A percentile compares a stretch with the other conserved stretches of the same genome.
phyloP scores from a whole-genome alignment of 2,797 vertebrate species.

The Hypotaenidia philippensis region DNA sequence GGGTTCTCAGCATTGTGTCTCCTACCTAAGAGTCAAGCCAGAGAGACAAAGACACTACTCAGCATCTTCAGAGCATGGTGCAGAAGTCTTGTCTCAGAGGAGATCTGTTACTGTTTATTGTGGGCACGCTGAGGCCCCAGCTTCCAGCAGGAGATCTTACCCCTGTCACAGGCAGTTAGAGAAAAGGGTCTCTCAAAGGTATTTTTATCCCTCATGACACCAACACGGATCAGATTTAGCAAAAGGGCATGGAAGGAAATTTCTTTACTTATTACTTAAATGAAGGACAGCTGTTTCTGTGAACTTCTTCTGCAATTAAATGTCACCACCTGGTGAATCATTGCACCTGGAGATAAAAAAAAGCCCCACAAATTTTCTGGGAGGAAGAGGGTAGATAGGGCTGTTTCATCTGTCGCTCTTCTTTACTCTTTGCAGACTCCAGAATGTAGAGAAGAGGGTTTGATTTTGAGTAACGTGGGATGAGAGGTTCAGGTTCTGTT shows the following conservation, averaged over 20 bases:
- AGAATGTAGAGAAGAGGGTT: neutral
- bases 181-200: neutral
- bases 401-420: neutral
- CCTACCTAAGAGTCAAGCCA: rapidly evolving
- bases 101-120: neutral
- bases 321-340: constrained; percentile 26
- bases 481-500: neutral
- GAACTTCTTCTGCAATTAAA: neutral
- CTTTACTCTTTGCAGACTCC: neutral
- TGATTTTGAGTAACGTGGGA: neutral
- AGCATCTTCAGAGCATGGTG: rapidly evolving
- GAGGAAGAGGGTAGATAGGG: neutral
- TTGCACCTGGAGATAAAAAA: neutral
- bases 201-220: constrained; percentile 7
- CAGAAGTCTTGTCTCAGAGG: rapidly evolving
- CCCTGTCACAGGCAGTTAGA: neutral
- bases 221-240: neutral
- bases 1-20: rapidly evolving
- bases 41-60: neutral
- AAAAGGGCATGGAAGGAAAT: neutral
- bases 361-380: neutral
- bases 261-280: neutral
- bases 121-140: neutral
- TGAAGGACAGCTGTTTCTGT: neutral
- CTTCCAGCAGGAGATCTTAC: neutral